Evolutionary conservation across 2,888 invertebrate genomes (phyloP).

Genomic region (Eubasilissa splendida): DNA sequence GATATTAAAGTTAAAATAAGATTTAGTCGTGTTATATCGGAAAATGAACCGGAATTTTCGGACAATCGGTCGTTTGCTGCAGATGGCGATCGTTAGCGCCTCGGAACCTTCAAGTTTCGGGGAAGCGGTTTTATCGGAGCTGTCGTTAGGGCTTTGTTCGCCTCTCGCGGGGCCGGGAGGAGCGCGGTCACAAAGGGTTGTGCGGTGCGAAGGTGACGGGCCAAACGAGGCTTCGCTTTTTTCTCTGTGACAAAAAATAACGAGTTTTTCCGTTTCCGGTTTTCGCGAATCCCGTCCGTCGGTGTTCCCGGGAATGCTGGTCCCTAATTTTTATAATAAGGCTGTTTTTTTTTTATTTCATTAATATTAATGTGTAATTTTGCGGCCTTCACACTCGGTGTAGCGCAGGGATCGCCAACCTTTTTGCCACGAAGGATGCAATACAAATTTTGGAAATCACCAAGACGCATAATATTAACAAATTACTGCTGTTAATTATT

Average conservation of each 20-base stretch:
- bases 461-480: too few species aligned
- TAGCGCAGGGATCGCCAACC: too few species aligned
- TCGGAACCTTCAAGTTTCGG: slow-evolving; percentile 4
- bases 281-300: background rate
- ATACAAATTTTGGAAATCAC: too few species aligned
- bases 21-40: background rate
- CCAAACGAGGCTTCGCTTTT: background rate
- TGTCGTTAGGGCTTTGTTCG: slow-evolving; percentile 4
- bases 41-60: background rate
- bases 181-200: background rate
- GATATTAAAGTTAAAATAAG: too few species aligned
- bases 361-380: too few species aligned
- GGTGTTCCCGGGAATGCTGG: background rate
- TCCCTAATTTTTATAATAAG: background rate
- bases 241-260: background rate
- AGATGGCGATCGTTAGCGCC: slow-evolving; percentile 21
- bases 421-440: too few species aligned
- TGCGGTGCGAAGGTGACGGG: background rate
- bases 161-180: background rate
- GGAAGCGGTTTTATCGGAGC: background rate
- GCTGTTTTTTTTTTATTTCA: background rate
- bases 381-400: too few species aligned
- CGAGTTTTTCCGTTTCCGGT: background rate
- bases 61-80: slow-evolving; percentile 18
- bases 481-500: too few species aligned